Evolutionary conservation across 2,888 invertebrate species (phyloP).

Genomic region (Drosophila kuntzei): DNA sequence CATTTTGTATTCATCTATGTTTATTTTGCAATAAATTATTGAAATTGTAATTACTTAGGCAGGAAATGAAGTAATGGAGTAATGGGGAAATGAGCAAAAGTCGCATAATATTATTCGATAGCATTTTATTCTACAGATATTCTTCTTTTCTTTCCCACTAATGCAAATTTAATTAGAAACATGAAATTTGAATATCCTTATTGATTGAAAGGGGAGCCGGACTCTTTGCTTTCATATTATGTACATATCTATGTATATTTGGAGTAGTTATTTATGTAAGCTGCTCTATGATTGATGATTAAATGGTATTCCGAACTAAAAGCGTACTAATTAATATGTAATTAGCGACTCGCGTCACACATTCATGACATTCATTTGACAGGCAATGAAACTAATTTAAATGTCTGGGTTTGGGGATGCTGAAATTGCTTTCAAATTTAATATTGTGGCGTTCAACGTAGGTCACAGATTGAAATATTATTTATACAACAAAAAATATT

Average conservation of each 20-base stretch:
- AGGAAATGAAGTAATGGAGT: slow-evolving; percentile 18
- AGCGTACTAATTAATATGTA: slow-evolving; percentile 61
- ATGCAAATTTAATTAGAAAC: slow-evolving; percentile 77
- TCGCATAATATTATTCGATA: slow-evolving; percentile 30
- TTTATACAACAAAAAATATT: not conserved
- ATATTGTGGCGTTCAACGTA: not conserved
- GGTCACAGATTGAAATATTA: not conserved
- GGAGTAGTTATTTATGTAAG: slow-evolving; percentile 16
- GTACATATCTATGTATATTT: not conserved
- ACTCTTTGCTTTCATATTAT: slow-evolving; percentile 5
- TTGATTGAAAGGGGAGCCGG: slow-evolving; percentile 26
- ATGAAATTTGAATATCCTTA: slow-evolving; percentile 38
- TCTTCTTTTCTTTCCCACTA: slow-evolving; percentile 28
- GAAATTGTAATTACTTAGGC: slow-evolving; percentile 76
- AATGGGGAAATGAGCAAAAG: slow-evolving; percentile 31
- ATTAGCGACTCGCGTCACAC: slow-evolving; percentile 38
- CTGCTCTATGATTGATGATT: slow-evolving; percentile 60
- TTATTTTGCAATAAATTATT: slow-evolving; percentile 75
- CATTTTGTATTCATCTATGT: slow-evolving; percentile 39
- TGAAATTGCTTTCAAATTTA: slow-evolving; percentile 2
- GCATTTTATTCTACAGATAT: slow-evolving; percentile 15
- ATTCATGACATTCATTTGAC: slow-evolving; percentile 46
- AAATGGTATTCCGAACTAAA: slow-evolving; percentile 37
- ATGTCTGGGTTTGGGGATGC: not conserved
- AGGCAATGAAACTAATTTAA: slow-evolving; percentile 36